Base-by-base conservation (phyloP, 2,797 vertebrate species). In the Acrossocheilus wenchowensis region DNA sequence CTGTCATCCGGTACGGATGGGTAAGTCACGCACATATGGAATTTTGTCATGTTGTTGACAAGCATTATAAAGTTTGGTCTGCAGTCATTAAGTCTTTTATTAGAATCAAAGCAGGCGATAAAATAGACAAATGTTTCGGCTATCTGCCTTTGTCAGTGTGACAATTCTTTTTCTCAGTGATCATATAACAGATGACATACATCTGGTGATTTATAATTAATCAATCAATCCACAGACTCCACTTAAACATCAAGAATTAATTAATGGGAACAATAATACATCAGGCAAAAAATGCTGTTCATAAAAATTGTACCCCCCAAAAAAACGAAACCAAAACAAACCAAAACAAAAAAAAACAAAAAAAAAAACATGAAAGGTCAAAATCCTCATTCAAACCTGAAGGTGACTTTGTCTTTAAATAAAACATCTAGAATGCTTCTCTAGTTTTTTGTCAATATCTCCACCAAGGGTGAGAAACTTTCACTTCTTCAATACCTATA, bases 1-100 rank as follows among this genome's bases (percentile, higher is more conserved):
- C 95, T 97, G 78, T 97, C 97, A 86, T 96, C 97, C 0, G 95
- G 95, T 97, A 89, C 95, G 96, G 90, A 97, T 98, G 96, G 97
- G 97, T 98, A 92, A 95, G 96, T 87, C 21, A 3, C 43, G 11
- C 39, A 74, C 21, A 8, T 26, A 19, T 45, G 68, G 23, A 52
- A 48, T 54, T 30, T 43, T 50, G 26, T 34, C n/a, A 43, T 79
- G 2, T 45, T 39, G 52, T 60, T 4, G 7, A 39, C 6, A 41
- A 60, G 57, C 15, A 6, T 30, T 62, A n/a, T 62, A 62, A 62
- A 62, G 11, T 11, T 62, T 26, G n/a, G 60, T 62, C 60, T 62
- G 60, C 11, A 30, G 60, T 62, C 60, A 26, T 62, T 14, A 62
- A 62, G 11, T 26, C 5, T 62, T 14, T 26, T 62, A 30, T 62